Evolutionary conservation across 2,797 vertebrate species (phyloP).

Genomic region (Bryconaethiops microstoma): DNA sequence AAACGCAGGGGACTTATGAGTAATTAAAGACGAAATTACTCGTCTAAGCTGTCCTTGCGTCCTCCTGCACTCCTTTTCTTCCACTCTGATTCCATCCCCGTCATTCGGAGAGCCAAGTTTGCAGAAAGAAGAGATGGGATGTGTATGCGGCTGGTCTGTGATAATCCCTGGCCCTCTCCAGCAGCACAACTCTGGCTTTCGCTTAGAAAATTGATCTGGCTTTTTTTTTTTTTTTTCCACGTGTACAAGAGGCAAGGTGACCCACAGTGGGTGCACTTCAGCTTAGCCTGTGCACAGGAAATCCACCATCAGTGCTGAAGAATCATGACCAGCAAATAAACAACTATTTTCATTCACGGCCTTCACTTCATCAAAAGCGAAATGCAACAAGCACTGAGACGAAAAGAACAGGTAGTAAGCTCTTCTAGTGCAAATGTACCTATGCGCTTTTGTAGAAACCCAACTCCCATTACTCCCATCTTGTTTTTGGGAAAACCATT

Average conservation of each 20-base stretch:
- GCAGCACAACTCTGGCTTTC: constrained; percentile 55
- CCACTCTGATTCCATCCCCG: constrained; percentile 54
- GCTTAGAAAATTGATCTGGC: constrained; percentile 66
- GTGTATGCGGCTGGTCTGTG: constrained; percentile 45
- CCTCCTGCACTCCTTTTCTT: constrained; percentile 47
- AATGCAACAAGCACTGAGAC: neutral
- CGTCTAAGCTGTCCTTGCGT: constrained; percentile 72
- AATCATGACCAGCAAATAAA: neutral
- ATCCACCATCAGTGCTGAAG: constrained; percentile 56
- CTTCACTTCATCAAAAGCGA: neutral
- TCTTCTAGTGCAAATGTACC: neutral
- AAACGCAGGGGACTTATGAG: constrained; percentile 69
- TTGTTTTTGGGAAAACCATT: no score
- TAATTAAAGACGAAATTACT: constrained; percentile 78
- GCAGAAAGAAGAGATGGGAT: constrained; percentile 56
- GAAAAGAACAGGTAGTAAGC: neutral
- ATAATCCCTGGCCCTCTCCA: constrained; percentile 61
- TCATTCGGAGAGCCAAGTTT: constrained; percentile 61
- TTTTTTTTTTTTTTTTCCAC: constrained; percentile 38
- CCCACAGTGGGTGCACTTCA: constrained; percentile 53
- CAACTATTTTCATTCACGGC: neutral
- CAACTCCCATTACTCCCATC: neutral
- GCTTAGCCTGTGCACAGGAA: constrained; percentile 56
- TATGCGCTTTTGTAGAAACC: neutral
- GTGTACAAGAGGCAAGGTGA: constrained; percentile 70